Base-by-base conservation (phyloP, 2,113 vertebrate genomes). In the Alexandromys fortis region DNA sequence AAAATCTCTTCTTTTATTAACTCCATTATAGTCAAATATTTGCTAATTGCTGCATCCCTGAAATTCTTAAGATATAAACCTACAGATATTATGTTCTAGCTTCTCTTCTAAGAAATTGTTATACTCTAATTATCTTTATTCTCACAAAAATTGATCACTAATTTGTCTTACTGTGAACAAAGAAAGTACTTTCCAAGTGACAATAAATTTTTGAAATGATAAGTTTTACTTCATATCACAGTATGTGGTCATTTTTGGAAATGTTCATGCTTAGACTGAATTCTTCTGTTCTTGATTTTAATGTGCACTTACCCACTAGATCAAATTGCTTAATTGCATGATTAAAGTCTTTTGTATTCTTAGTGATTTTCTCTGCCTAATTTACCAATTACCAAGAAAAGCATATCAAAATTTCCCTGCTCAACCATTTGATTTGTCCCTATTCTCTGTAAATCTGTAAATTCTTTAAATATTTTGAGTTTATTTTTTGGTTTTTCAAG, bases 291-390 rank as follows among this genome's bases (percentile, higher is more conserved):
- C 67, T 83, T 75, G 61, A 88, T 19, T 91, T 3, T n/a, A 75
- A 67, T 78, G 45, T 86, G 61, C 22, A 86, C 22, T 96, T 92
- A 92, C 33, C 42, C 30, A 61, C 47, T 73, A 14, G 52, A 96
- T 86, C 72, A 92, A 96, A 89, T 92, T 92, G 67, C 45, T 75
- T 95, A 92, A 96, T 83, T 92, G 67, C 61, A 87, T 93, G 88
- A 92, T 94, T 92, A 73, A 95, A 78, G 38, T 94, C 24, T 82
- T 95, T 95, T 94, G 55, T 91, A 78, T 94, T 58, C 52, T 94
- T 78, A 89, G 86, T 91, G 35, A 90, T 86, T 96, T 76, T 77
- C 42, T 81, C 86, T 92, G 58, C 94, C 78, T 87, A 72, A 86
- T 90, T 93, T 96, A 89, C 77, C 67, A 91, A 70, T 96, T 95